phyloP scores from a whole-genome alignment of 1,140 invertebrate genomes.

The Drosophila sp. region DNA sequence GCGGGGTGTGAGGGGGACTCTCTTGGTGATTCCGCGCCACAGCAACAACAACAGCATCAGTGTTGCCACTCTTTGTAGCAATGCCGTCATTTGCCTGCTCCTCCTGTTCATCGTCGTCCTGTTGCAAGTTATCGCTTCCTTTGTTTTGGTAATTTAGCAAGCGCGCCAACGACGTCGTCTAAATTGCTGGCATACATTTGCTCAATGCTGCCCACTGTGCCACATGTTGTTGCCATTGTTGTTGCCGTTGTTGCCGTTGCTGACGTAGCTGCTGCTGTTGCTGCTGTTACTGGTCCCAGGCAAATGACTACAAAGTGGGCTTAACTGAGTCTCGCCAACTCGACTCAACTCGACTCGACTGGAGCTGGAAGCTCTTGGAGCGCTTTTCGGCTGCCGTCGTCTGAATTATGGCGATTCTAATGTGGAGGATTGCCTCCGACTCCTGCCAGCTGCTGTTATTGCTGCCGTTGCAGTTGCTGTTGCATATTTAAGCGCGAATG shows the following conservation, averaged over 20 bases:
- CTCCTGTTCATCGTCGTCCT: slow-evolving; percentile 16
- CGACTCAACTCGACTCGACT: slow-evolving; percentile 37
- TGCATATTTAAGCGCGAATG: slow-evolving; percentile 76
- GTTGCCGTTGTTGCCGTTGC: slow-evolving; percentile 21
- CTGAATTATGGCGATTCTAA: slow-evolving; percentile 78
- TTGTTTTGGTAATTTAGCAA: slow-evolving; percentile 81
- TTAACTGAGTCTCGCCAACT: slow-evolving; percentile 56
- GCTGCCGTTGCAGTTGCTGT: slow-evolving; percentile 30
- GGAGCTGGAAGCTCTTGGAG: slow-evolving; percentile 31
- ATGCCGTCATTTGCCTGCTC: neutral
- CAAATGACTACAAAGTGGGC: slow-evolving; percentile 82
- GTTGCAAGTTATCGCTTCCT: slow-evolving; percentile 80
- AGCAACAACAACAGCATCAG: slow-evolving; percentile 16
- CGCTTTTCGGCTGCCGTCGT: slow-evolving; percentile 53
- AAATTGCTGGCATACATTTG: slow-evolving; percentile 78
- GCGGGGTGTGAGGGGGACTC: no score
- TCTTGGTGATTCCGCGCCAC: no score
- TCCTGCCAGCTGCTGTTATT: slow-evolving; percentile 12
- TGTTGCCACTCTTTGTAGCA: slow-evolving; percentile 3
- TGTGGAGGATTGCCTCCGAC: slow-evolving; percentile 40
- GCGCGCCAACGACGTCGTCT: slow-evolving; percentile 76
- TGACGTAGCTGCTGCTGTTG: slow-evolving; percentile 30
- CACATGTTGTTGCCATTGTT: slow-evolving; percentile 24
- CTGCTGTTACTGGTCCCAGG: slow-evolving; percentile 49
- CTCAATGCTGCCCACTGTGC: slow-evolving; percentile 59